phyloP scores from a whole-genome alignment of 2,888 invertebrate genomes.

The Drosophila suboccidentalis region DNA sequence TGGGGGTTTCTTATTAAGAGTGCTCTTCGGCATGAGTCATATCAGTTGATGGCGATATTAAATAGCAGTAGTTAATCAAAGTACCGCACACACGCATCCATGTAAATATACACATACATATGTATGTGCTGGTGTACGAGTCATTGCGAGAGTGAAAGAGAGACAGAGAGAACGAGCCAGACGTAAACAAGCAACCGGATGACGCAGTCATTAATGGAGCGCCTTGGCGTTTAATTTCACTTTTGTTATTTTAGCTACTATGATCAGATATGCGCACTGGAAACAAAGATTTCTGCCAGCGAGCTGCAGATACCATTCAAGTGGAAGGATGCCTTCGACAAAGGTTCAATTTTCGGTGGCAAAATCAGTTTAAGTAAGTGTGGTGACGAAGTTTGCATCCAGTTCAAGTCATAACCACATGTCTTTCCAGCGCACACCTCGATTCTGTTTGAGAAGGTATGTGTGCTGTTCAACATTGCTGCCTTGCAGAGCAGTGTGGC shows the following conservation, averaged over 20 bases:
- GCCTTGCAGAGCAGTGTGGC: constrained; percentile 96
- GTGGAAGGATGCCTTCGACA: constrained; percentile 99
- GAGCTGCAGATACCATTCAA: constrained; percentile 99
- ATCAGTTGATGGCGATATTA: constrained; percentile 24
- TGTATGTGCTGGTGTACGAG: constrained; percentile 19
- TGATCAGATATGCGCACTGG: constrained; percentile 96
- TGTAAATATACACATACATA: constrained; percentile 1
- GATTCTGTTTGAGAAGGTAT: constrained; percentile 96
- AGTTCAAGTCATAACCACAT: constrained; percentile 29
- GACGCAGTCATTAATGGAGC: constrained; percentile 62
- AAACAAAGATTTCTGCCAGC: constrained; percentile 96
- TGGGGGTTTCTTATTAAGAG: constrained; percentile 11
- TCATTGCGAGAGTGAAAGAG: not conserved
- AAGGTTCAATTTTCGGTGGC: constrained; percentile 96
- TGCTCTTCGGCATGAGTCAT: constrained; percentile 42
- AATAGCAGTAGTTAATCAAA: constrained; percentile 33
- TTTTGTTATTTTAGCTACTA: constrained; percentile 91
- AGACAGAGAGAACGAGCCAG: constrained; percentile 8
- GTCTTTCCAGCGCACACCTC: constrained; percentile 92
- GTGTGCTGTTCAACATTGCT: constrained; percentile 98
- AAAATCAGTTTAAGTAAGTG: constrained; percentile 95
- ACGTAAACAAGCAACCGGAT: constrained; percentile 58
- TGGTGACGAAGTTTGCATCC: constrained; percentile 19
- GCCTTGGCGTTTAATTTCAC: constrained; percentile 26
- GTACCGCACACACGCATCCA: constrained; percentile 23